phyloP scores from a whole-genome alignment of 2,797 vertebrate species.

The Xerus rutilus region DNA sequence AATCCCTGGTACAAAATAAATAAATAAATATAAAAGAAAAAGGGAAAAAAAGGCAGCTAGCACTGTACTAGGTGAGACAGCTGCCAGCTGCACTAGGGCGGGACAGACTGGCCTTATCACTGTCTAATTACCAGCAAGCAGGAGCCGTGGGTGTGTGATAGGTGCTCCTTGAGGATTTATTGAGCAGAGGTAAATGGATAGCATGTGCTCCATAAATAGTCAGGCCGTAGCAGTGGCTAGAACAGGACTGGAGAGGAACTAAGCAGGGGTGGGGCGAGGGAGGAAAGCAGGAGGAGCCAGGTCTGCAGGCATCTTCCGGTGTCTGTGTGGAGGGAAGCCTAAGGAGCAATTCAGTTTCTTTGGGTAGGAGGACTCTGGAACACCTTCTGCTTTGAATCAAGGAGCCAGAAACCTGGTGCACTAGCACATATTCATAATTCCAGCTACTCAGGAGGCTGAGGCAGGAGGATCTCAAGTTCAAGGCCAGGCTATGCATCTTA shows the following conservation, averaged over 20 bases:
- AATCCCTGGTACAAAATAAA: too few species aligned
- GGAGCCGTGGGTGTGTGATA: fast-evolving
- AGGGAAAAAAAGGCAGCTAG: neutral
- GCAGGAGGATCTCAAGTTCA: too few species aligned
- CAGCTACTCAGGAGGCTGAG: too few species aligned
- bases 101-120: neutral
- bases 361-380: neutral
- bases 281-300: too few species aligned
- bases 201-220: neutral
- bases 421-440: too few species aligned
- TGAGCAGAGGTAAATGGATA: neutral
- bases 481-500: too few species aligned
- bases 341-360: neutral
- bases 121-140: neutral
- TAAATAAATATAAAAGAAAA: too few species aligned
- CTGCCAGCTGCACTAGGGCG: too few species aligned
- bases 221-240: too few species aligned
- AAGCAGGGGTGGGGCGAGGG: neutral
- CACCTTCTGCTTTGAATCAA: neutral
- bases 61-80: neutral
- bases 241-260: neutral
- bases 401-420: neutral
- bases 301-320: neutral
- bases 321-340: neutral
- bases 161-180: neutral